Evolutionary conservation across 2,888 invertebrate species (phyloP), one percentile per base, ranked within the genome.

Genomic region (Drosophila affinis): DNA sequence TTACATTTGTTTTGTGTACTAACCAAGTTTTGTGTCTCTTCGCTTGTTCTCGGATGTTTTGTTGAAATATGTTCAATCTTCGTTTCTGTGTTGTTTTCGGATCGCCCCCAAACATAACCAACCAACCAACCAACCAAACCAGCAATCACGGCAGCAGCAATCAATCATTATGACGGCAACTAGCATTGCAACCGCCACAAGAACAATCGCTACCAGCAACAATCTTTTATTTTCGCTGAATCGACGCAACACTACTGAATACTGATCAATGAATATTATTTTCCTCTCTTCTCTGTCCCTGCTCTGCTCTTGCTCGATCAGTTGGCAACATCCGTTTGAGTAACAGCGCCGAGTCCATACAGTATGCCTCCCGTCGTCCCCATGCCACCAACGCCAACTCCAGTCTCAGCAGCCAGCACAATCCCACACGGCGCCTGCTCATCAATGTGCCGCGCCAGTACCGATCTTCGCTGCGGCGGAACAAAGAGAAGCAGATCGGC

Each of bases 311-410:
- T 44, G n/a, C 55, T 24, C 24, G 46, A 75, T 67, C 81, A 93
- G 93, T 93, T 91, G 93, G 93, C 88, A 93, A 94, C 89, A 93
- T 94, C 86, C 94, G 94, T 88, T 91, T 94, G 86, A 94, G 94
- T 78, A 93, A 94, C 62, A 94, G 94, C 90, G 94, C 94, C 57
- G 95, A 95, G 90, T 94, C 94, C 54, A 93, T 94, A 75, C 94
- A 94, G 81, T 94, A 94, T 88, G 91, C 94, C 78, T 92, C 93
- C 62, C 94, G 94, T 90, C 92, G 94, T 79, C 93, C 94, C 48
- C 49, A 61, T 54, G 29, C 62, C 69, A 57, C 39, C 68, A 77
- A 72, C 79, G 57, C 64, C 60, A 82, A 85, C 56, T 55, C 82
- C 54, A 76, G 53, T 67, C 74, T 46, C 32, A 69, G 79, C 44